phyloP scores from a whole-genome alignment of 2,113 vertebrate genomes.

The Pogonocichla stellata region DNA sequence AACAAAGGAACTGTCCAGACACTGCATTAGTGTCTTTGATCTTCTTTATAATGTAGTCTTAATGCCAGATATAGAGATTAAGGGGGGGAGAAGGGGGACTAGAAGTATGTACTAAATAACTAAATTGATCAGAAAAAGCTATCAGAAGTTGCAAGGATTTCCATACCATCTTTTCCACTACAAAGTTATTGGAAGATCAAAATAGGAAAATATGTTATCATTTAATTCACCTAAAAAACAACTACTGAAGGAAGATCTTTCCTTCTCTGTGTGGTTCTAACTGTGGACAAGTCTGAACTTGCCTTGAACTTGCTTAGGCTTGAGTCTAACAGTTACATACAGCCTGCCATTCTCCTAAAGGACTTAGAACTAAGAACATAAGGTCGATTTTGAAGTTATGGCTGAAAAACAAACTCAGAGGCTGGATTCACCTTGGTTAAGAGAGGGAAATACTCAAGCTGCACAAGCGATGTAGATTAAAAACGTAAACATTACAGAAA shows the following conservation, averaged over 20 bases:
- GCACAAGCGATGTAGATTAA: background rate
- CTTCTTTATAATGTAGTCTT: slow-evolving; percentile 17
- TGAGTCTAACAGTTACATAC: background rate
- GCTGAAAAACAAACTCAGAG: background rate
- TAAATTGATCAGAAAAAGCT: background rate
- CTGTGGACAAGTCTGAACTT: background rate
- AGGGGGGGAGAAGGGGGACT: background rate
- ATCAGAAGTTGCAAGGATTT: background rate
- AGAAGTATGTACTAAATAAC: background rate
- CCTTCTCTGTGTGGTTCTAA: background rate
- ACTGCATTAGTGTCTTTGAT: slow-evolving; percentile 48
- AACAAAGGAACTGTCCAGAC: slow-evolving; percentile 53
- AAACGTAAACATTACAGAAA: background rate
- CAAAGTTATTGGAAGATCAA: background rate
- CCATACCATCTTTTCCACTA: background rate
- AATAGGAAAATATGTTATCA: background rate
- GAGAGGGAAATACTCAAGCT: background rate
- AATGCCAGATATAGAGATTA: slow-evolving; percentile 18
- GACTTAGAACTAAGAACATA: background rate
- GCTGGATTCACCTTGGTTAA: background rate
- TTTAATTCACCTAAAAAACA: background rate
- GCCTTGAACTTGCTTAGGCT: background rate
- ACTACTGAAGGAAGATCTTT: background rate
- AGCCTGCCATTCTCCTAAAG: background rate
- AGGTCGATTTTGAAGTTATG: background rate